Evolutionary conservation across 2,888 invertebrate genomes (phyloP).

Genomic region (Schizotus pectinicornis): DNA sequence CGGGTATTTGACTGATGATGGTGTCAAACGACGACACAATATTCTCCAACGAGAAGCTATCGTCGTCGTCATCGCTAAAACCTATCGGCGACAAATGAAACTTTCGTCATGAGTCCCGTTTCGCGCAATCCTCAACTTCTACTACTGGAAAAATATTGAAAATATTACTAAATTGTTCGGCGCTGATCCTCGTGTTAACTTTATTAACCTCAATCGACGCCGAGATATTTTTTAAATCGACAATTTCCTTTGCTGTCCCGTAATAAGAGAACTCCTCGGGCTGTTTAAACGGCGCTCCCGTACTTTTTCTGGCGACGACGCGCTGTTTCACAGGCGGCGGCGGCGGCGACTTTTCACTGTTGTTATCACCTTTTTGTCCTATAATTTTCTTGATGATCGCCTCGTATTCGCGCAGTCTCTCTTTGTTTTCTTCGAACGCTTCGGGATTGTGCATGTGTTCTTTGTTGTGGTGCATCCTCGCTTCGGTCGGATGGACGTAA

Average conservation of each 20-base stretch:
- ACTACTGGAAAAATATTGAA: slow-evolving; percentile 63
- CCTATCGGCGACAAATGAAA: slow-evolving; percentile 24
- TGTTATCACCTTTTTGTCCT: background rate
- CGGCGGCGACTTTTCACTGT: background rate
- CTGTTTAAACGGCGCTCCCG: slow-evolving; percentile 48
- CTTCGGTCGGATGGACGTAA: slow-evolving; percentile 46
- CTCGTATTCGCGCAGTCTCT: slow-evolving; percentile 25
- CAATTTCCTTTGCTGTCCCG: slow-evolving; percentile 55
- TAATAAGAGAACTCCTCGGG: slow-evolving; percentile 60
- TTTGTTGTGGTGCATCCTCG: slow-evolving; percentile 47
- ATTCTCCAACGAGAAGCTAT: slow-evolving; percentile 41
- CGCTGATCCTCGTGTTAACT: slow-evolving; percentile 59
- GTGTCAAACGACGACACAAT: slow-evolving; percentile 38
- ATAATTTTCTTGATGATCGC: slow-evolving; percentile 8
- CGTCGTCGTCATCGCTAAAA: slow-evolving; percentile 34
- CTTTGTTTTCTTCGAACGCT: slow-evolving; percentile 17
- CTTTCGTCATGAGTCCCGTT: slow-evolving; percentile 3
- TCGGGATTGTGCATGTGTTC: slow-evolving; percentile 45
- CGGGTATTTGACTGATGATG: slow-evolving; percentile 19
- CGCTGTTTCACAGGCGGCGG: background rate
- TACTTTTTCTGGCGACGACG: slow-evolving; percentile 59
- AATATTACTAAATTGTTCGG: slow-evolving; percentile 61
- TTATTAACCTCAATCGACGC: slow-evolving; percentile 64
- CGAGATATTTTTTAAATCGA: slow-evolving; percentile 58
- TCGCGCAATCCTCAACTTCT: slow-evolving; percentile 55